Evolutionary conservation across 2,113 vertebrate species (phyloP).

Genomic region (Gavia stellata): DNA sequence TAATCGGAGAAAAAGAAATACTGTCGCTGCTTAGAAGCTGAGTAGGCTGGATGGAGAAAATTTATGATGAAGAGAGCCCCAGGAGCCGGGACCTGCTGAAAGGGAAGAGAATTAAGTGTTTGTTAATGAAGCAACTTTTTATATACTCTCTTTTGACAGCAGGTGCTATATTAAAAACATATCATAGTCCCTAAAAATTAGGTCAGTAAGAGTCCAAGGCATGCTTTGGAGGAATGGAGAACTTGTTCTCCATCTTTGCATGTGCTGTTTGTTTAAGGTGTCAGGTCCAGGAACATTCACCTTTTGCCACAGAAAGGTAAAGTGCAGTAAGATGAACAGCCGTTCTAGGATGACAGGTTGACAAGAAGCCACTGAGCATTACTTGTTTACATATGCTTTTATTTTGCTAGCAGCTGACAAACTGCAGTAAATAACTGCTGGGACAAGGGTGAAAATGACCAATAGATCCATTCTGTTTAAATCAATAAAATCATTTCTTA

Average conservation of each 20-base stretch:
- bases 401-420: not conserved
- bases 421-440: not conserved
- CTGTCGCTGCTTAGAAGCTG: not conserved
- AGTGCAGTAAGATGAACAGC: not conserved
- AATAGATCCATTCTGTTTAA: not conserved
- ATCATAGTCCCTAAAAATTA: not conserved
- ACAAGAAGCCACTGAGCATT: not conserved
- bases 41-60: not conserved
- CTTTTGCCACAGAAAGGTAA: not conserved
- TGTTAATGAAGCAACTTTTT: not conserved
- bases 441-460: not conserved
- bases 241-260: not conserved
- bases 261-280: not conserved
- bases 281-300: not conserved
- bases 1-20: not conserved
- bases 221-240: not conserved
- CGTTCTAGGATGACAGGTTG: not conserved
- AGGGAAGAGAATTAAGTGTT: not conserved
- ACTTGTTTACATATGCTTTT: not conserved
- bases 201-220: not conserved
- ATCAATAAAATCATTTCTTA: constrained; percentile 23
- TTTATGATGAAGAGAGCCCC: not conserved
- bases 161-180: not conserved
- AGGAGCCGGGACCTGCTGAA: not conserved
- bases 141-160: not conserved